Evolutionary conservation across 2,797 vertebrate genomes (phyloP).

Genomic region (Dipus sagitta): DNA sequence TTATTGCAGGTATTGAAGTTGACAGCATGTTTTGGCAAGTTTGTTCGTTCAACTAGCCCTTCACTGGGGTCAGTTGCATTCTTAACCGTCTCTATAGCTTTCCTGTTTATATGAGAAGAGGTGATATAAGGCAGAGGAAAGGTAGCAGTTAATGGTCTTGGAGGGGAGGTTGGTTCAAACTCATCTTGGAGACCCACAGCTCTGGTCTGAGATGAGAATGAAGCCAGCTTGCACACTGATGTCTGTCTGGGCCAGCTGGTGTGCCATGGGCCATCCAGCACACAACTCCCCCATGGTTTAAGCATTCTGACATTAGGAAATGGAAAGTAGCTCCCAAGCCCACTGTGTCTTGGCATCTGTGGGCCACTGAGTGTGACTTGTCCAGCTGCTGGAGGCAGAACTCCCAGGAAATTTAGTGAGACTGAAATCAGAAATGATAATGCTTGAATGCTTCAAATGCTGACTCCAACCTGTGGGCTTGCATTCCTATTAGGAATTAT

Average conservation of each 20-base stretch:
- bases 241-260: slow-evolving; percentile 27
- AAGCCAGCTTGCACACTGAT: not conserved
- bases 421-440: slow-evolving; percentile 80
- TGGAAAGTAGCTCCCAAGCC: not conserved
- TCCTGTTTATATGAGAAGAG: slow-evolving; percentile 9
- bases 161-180: not conserved
- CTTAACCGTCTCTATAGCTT: slow-evolving; percentile 23
- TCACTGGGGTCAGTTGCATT: not conserved
- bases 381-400: slow-evolving; percentile 71
- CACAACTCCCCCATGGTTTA: not conserved
- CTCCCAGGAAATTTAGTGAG: slow-evolving; percentile 66
- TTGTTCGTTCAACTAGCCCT: not conserved
- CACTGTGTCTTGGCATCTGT: not conserved
- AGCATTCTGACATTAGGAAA: slow-evolving; percentile 16
- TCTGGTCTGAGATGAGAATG: not conserved
- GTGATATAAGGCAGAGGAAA: not conserved
- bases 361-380: slow-evolving; percentile 51
- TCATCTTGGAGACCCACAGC: not conserved
- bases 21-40: not conserved
- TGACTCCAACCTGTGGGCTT: slow-evolving; percentile 54
- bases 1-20: slow-evolving; percentile 16
- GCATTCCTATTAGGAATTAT: slow-evolving; percentile 55
- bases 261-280: not conserved
- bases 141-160: not conserved
- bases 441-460: slow-evolving; percentile 62